Evolutionary conservation across 2,797 vertebrate genomes (phyloP), one percentile per base, ranked within the genome.

Genomic region (Hozukius guyotensis): DNA sequence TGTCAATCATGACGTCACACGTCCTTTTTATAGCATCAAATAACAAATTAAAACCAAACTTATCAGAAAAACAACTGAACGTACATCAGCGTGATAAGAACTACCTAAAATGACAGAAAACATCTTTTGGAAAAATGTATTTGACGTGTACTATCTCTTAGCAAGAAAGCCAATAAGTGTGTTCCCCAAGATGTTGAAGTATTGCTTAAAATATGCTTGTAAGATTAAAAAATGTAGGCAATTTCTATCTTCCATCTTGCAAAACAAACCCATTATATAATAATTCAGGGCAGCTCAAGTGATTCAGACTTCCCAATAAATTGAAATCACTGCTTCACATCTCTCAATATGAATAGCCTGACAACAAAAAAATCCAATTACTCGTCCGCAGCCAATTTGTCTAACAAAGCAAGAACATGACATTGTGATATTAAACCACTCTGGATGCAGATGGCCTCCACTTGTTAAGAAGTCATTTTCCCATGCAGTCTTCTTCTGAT

Each of bases 291-390:
- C 2, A 12, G 31, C 63, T 68, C 24, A 49, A 85, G 25, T 69
- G 72, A 68, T 71, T 76, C 49, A 25, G 81, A 61, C 38, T 8
- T 74, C 11, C 24, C 13, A 75, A 62, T 82, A 46, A 49, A 81
- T 79, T 49, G 69, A 55, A 73, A 76, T 78, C 34, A 55, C 42
- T 66, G 11, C 53, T 81, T 61, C 73, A 72, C 42, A 75, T 78
- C 36, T 69, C 59, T 80, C 13, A 24, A 22, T 66, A 61, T 79
- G 27, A 87, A 86, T 49, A 67, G 72, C 32, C 68, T 38, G n/a
- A 61, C 76, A 85, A 70, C 42, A 67, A 77, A 77, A 69, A 84
- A 90, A 90, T 82, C 79, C 57, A 93, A 88, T 92, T 89, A 91
- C 78, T 72, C 1, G 0, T 60, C 31, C 46, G 56, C 32, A 36